Base-by-base conservation (phyloP, 1,140 invertebrate genomes). In the Gryon sp. region DNA sequence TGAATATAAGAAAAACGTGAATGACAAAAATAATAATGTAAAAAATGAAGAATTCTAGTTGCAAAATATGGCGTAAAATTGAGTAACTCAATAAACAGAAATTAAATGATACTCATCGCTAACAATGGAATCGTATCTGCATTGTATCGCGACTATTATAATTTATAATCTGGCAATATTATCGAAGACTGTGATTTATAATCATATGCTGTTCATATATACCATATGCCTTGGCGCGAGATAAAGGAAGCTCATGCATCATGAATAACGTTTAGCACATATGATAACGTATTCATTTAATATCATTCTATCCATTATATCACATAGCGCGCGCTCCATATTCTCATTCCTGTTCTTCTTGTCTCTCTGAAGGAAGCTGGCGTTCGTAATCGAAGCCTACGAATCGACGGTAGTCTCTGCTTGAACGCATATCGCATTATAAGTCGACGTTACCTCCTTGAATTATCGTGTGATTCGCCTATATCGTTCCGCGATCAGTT, bases 401-500 rank as follows among this genome's bases (percentile, higher is more conserved):
- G 43, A 60, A 65, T 74, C 60, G 70, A 74, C 70, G 30, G 70
- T 74, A 74, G 60, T 66, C 62, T 20, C 18, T 16, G 46, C 14
- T 19, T 26, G 65, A 76, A 73, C 50, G 41, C 38, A 50, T 59
- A 65, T 80, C 65, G 62, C 45, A 62, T 72, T 70, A 59, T 73
- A 68, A 43, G 69, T 40, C 32, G 45, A 72, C 40, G 45, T 52
- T 75, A 72, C 46, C 65, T 80, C 68, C 53, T 55, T 60, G 68
- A 69, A 62, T 48, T 78, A 73, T 73, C 55, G 75, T 68, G 76
- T 72, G 79, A 77, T 74, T 73, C 74, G 60, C 79, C 66, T 60
- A 41, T 83, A 82, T 82, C 80, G 66, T 45, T 22, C 18, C 36
- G 50, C 60, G 53, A 83, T 83, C 79, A 53, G 57, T 80, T 83